A percentile compares a stretch with the other conserved stretches of the same genome.
Evolutionary conservation across 2,797 vertebrate species (phyloP).

Genomic region (Eleutherodactylus coqui): DNA sequence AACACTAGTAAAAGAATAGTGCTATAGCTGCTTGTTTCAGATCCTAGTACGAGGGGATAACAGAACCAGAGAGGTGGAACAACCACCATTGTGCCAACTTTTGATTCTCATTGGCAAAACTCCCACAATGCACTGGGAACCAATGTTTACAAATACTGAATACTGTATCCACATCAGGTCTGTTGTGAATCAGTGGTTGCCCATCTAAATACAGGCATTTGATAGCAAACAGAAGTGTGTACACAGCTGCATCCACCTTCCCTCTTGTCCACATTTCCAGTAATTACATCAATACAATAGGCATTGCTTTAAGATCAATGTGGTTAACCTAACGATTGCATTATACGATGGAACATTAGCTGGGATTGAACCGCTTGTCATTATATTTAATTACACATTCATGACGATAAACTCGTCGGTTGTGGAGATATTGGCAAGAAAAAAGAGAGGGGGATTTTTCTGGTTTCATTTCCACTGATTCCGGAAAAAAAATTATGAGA

Average conservation of each 20-base stretch:
- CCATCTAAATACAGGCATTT: conserved; percentile 29
- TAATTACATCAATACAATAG: conserved; percentile 41
- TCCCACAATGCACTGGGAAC: conserved; percentile 23
- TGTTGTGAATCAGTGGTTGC: background rate
- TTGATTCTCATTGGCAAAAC: conserved; percentile 11
- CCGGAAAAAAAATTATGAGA: too few relatives aligned
- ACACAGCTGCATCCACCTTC: conserved; percentile 43
- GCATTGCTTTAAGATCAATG: conserved; percentile 37
- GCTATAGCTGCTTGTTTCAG: background rate
- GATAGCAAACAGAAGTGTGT: conserved; percentile 29
- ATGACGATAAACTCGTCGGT: too few relatives aligned
- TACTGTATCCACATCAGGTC: background rate
- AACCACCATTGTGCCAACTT: background rate
- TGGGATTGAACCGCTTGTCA: conserved; percentile 19
- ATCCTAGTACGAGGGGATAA: background rate
- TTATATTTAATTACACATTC: conserved; percentile 44
- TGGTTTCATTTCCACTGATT: background rate
- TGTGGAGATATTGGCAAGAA: too few relatives aligned
- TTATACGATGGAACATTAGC: conserved; percentile 32
- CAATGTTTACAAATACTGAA: background rate
- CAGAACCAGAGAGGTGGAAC: conserved; percentile 15
- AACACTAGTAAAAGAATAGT: background rate
- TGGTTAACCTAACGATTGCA: conserved; percentile 45
- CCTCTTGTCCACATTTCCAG: conserved; percentile 17
- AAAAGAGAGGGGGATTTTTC: background rate